phyloP scores from a whole-genome alignment of 1,140 invertebrate genomes.

The Megalopta genalis region DNA sequence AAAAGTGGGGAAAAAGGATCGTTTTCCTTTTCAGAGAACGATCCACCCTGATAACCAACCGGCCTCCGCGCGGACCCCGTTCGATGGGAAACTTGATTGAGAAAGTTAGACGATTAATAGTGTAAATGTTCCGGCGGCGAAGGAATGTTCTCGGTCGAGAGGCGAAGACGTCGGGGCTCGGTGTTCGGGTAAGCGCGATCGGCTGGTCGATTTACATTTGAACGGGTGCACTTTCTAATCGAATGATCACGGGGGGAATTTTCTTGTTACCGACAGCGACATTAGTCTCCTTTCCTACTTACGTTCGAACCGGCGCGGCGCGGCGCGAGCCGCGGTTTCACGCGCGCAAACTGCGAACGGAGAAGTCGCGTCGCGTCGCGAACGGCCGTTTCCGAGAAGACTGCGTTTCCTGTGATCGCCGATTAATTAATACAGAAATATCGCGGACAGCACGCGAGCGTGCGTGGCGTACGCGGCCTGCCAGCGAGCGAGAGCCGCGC shows the following conservation, averaged over 20 bases:
- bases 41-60: neutral
- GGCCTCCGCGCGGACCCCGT: too few species aligned
- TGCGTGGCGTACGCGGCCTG: too few species aligned
- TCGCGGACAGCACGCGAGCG: conserved; percentile 1
- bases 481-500: too few species aligned
- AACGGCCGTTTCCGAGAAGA: neutral
- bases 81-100: neutral
- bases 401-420: too few species aligned
- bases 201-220: conserved; percentile 28
- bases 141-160: neutral
- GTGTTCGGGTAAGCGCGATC: neutral
- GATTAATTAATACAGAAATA: neutral
- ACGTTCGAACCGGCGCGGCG: conserved; percentile 37
- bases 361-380: conserved; percentile 4
- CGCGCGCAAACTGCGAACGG: conserved; percentile 10
- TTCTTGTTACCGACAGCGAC: conserved; percentile 63
- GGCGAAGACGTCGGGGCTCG: neutral
- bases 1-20: neutral
- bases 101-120: conserved; percentile 43
- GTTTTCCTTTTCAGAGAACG: neutral
- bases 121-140: conserved; percentile 11
- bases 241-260: conserved; percentile 51
- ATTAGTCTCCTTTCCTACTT: conserved; percentile 67
- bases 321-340: too few species aligned
- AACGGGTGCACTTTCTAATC: conserved; percentile 62